Percentiles rank a stretch among this genome's conserved stretches.
phyloP scores from a whole-genome alignment of 2,113 vertebrate species.

The Orientallactaga bullata region DNA sequence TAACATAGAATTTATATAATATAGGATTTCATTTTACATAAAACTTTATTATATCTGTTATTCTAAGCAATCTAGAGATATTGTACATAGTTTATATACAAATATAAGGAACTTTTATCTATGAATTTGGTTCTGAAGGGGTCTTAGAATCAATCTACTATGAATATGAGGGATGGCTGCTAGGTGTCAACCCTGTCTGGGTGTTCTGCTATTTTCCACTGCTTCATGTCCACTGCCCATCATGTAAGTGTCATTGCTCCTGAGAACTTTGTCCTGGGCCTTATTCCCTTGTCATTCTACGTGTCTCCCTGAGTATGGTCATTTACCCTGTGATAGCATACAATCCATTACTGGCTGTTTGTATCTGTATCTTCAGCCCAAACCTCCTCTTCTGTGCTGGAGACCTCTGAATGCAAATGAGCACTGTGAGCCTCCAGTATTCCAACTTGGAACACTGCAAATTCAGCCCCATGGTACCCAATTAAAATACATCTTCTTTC shows the following conservation, averaged over 20 bases:
- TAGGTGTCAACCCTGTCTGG: neutral
- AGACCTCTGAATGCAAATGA: neutral
- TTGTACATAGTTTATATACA: neutral
- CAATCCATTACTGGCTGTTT: neutral
- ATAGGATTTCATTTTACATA: neutral
- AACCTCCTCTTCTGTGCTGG: neutral
- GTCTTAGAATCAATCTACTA: neutral
- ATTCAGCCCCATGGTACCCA: neutral
- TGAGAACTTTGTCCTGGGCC: neutral
- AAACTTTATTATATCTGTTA: neutral
- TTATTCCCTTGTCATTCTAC: neutral
- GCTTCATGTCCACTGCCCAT: neutral
- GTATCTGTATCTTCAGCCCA: neutral
- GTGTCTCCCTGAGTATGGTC: rapidly evolving
- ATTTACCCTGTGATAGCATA: neutral
- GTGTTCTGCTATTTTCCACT: neutral
- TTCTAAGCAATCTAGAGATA: neutral
- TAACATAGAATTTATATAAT: neutral
- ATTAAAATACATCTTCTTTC: neutral
- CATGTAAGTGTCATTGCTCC: neutral
- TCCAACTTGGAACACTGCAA: neutral
- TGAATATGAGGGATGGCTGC: too few species aligned
- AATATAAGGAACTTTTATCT: neutral
- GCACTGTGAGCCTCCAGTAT: neutral
- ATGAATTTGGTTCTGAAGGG: neutral